Conservation (phyloP, 1,140 invertebrate genomes). For the Orchesella cincta region DNA sequence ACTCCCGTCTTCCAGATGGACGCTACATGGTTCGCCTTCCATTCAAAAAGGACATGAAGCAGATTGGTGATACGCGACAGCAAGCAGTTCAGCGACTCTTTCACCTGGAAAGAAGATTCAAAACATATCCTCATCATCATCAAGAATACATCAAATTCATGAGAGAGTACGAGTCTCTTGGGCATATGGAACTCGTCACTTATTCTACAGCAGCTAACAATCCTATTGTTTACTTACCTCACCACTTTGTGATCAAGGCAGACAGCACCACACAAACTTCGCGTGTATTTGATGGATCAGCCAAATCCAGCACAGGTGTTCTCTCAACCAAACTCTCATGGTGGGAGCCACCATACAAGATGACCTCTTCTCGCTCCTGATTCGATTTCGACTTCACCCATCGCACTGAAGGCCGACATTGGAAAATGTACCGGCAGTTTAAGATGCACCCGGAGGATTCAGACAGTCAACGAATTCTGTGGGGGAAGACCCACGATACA, state of each 20-base stretch:
- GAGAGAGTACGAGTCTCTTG: background rate
- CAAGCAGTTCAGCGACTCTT: background rate
- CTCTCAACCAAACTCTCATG: slow-evolving; percentile 50
- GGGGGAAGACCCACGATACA: slow-evolving; percentile 34
- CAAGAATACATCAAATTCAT: slow-evolving; percentile 6
- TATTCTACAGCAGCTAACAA: background rate
- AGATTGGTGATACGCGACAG: slow-evolving; percentile 39
- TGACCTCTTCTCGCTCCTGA: slow-evolving; percentile 55
- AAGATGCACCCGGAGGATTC: slow-evolving; percentile 32
- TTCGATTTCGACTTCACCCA: slow-evolving; percentile 55
- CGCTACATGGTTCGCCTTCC: slow-evolving; percentile 47
- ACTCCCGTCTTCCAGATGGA: slow-evolving; percentile 35
- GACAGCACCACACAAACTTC: slow-evolving; percentile 47
- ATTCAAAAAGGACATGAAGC: slow-evolving; percentile 42
- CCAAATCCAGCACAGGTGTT: slow-evolving; percentile 39
- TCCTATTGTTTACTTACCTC: slow-evolving; percentile 48
- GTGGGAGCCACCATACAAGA: slow-evolving; percentile 55
- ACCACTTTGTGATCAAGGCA: slow-evolving; percentile 50
- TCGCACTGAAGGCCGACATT: slow-evolving; percentile 56
- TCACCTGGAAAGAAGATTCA: background rate
- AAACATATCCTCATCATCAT: background rate
- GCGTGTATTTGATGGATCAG: slow-evolving; percentile 51
- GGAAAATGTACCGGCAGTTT: slow-evolving; percentile 54
- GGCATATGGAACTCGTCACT: slow-evolving; percentile 36
- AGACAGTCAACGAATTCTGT: slow-evolving; percentile 44